Percentiles rank a stretch among this genome's conserved stretches.
Conservation (phyloP, 2,797 vertebrate genomes). For the Anguilla pacifica region DNA sequence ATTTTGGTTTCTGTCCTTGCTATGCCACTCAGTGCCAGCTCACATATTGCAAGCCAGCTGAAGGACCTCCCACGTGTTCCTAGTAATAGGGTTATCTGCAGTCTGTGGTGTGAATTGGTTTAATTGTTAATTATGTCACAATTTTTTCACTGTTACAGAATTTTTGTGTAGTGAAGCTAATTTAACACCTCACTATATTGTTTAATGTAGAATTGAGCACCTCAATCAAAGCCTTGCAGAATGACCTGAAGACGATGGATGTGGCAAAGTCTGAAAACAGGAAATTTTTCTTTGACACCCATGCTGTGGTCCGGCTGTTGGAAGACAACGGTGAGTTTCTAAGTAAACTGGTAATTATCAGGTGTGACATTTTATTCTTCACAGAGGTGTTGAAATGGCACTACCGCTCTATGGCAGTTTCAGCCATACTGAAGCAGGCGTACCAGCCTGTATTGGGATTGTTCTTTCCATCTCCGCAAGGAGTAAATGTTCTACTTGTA, state of each 20-base stretch:
- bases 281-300: slow-evolving; percentile 88
- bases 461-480: not conserved
- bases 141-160: no score
- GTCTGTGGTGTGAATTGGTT: not conserved
- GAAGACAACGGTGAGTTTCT: slow-evolving; percentile 82
- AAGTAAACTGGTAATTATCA: not conserved
- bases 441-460: not conserved
- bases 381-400: not conserved
- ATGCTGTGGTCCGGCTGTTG: slow-evolving; percentile 84
- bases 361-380: not conserved
- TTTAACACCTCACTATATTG: not conserved
- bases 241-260: slow-evolving; percentile 62
- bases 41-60: not conserved
- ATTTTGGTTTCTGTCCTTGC: not conserved
- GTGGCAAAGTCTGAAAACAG: slow-evolving; percentile 66
- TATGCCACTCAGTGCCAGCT: not conserved
- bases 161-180: not conserved
- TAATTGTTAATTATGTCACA: not conserved
- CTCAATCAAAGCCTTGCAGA: slow-evolving; percentile 62
- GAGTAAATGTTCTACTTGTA: not conserved
- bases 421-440: not conserved
- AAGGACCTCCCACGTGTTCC: not conserved
- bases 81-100: not conserved
- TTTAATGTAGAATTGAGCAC: slow-evolving; percentile 71
- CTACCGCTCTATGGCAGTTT: not conserved